Evolutionary conservation across 2,113 vertebrate species (phyloP).

Genomic region (Pachyramphus minor): DNA sequence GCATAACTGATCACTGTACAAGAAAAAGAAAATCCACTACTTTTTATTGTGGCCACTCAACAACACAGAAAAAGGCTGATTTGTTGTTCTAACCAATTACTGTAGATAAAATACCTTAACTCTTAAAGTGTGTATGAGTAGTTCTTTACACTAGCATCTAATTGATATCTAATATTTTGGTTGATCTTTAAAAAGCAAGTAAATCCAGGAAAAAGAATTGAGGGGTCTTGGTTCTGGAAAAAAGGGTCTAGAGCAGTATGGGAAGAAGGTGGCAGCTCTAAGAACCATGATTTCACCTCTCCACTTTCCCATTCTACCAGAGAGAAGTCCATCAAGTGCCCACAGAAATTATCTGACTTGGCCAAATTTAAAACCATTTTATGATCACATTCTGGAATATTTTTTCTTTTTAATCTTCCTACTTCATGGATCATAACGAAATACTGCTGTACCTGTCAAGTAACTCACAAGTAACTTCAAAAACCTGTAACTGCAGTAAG

Average conservation of each 20-base stretch:
- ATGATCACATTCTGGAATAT: background rate
- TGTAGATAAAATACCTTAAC: background rate
- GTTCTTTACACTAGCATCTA: background rate
- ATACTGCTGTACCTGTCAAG: background rate
- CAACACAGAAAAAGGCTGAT: background rate
- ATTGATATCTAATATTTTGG: background rate
- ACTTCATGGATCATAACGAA: background rate
- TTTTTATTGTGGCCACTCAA: background rate
- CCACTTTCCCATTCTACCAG: background rate
- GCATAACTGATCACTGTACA: background rate
- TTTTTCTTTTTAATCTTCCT: background rate
- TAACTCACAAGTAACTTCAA: background rate
- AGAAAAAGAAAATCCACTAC: background rate
- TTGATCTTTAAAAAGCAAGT: background rate
- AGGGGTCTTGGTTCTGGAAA: background rate
- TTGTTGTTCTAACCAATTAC: background rate
- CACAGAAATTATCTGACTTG: background rate
- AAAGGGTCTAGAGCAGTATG: background rate
- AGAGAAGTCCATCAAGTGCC: background rate
- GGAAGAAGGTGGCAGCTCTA: background rate
- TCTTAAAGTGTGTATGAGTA: background rate
- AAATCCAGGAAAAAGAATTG: background rate
- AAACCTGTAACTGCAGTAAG: background rate
- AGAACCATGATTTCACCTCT: background rate
- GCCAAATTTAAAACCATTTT: background rate